These are phyloP conservation scores for Ascaphus truei DNA, from an alignment of 2,113 vertebrate species.

Conservation along the genomic window DNA sequence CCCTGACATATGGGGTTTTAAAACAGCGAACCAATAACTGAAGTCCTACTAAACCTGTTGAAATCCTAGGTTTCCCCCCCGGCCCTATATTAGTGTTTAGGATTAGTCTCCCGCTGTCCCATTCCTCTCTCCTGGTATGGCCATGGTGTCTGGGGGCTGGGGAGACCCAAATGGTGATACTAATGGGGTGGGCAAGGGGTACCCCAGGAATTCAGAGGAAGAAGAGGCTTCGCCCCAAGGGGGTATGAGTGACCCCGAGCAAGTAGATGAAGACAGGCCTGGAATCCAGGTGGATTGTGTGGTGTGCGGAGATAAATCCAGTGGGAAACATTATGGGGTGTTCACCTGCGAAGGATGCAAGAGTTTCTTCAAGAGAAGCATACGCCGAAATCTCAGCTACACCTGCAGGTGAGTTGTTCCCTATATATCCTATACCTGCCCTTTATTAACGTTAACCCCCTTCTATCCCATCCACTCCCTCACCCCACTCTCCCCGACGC, in stretches of 20 bases:
- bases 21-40: too few relatives aligned
- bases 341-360: constrained; percentile 95
- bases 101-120: too few relatives aligned
- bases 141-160: constrained; percentile 91
- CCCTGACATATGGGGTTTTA: too few relatives aligned
- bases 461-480: too few relatives aligned
- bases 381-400: constrained; percentile 87
- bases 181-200: constrained; percentile 72
- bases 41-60: too few relatives aligned
- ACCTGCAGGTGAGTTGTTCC: constrained; percentile 76
- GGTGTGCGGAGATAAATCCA: constrained; percentile 87
- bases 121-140: constrained; percentile 78
- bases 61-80: too few relatives aligned
- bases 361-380: constrained; percentile 92
- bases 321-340: constrained; percentile 88
- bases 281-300: constrained; percentile 85
- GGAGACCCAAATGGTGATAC: constrained; percentile 82
- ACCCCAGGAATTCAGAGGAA: constrained; percentile 64
- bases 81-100: too few relatives aligned
- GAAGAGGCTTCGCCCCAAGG: constrained; percentile 82
- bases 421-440: not conserved
- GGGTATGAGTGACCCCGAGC: constrained; percentile 83
- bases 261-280: constrained; percentile 77
- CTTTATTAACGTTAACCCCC: too few relatives aligned
- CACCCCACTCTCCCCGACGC: too few relatives aligned